These are phyloP conservation scores for Metaphire vulgaris DNA, from an alignment of 1,140 invertebrate genomes.

Conservation along the genomic window DNA sequence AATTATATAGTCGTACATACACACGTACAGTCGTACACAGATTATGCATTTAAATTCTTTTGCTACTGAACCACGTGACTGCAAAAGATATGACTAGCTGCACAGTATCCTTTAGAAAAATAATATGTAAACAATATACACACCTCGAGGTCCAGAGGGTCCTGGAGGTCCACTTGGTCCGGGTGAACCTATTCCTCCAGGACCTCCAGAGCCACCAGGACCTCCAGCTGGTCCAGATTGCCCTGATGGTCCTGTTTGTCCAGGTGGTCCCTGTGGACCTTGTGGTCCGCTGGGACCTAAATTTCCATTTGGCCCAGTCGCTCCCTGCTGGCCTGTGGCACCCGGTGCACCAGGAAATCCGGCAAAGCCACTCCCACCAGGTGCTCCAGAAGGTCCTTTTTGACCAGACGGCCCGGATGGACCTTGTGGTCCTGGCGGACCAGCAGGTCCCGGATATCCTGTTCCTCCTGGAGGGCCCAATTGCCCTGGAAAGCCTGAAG, in stretches of 20 bases:
- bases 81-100: too few relatives aligned
- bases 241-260: conserved; percentile 14
- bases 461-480: not conserved
- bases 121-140: too few relatives aligned
- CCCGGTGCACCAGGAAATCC: conserved; percentile 22
- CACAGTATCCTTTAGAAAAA: too few relatives aligned
- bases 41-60: too few relatives aligned
- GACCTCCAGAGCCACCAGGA: conserved; percentile 8
- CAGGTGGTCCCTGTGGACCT: conserved; percentile 11
- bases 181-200: not conserved
- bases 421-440: conserved; percentile 1
- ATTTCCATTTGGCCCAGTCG: conserved; percentile 12
- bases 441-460: conserved; percentile 8
- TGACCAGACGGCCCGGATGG: conserved; percentile 13
- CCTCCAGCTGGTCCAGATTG: conserved; percentile 1
- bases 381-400: conserved; percentile 24
- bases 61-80: too few relatives aligned
- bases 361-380: conserved; percentile 16
- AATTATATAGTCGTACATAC: too few relatives aligned
- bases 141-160: conserved; percentile 13
- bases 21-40: too few relatives aligned
- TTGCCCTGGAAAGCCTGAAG: not conserved
- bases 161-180: conserved; percentile 14
- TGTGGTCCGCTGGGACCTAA: not conserved
- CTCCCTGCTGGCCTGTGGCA: not conserved